These are phyloP conservation scores for Liparis tanakae DNA, from an alignment of 2,797 vertebrate genomes.

Conservation along the genomic window DNA sequence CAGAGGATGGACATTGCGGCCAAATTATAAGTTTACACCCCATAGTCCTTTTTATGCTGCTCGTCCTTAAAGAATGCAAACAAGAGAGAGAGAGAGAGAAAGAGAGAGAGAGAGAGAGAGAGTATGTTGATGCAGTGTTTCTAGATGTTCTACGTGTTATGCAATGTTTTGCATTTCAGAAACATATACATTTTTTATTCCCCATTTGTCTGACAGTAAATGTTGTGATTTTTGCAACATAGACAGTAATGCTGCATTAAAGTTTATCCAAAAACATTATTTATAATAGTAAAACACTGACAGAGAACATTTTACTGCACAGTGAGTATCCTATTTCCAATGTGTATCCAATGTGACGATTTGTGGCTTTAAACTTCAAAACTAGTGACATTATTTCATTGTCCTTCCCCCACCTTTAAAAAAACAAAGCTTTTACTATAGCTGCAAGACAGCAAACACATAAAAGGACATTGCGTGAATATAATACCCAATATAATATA, in stretches of 20 bases:
- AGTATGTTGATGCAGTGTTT: neutral
- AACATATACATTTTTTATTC: neutral
- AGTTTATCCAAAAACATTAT: too few species aligned
- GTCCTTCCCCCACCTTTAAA: too few species aligned
- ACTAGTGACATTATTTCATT: too few species aligned
- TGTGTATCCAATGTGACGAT: neutral
- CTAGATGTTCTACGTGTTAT: neutral
- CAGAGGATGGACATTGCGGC: constrained; percentile 44
- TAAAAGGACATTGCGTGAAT: too few species aligned
- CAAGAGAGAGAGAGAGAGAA: neutral
- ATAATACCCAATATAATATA: too few species aligned
- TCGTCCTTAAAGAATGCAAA: constrained; percentile 3
- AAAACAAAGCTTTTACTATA: too few species aligned
- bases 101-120: neutral
- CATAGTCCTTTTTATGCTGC: constrained; percentile 21
- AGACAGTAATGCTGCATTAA: too few species aligned
- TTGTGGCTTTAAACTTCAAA: neutral
- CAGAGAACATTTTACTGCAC: too few species aligned
- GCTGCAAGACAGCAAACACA: too few species aligned
- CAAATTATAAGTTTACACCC: constrained; percentile 54
- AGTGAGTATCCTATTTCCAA: too few species aligned
- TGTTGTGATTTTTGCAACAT: neutral
- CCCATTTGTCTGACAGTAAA: too few species aligned
- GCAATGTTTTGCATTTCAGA: neutral
- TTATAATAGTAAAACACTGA: too few species aligned